phyloP scores from a whole-genome alignment of 2,113 vertebrate species.

The Equus przewalskii region DNA sequence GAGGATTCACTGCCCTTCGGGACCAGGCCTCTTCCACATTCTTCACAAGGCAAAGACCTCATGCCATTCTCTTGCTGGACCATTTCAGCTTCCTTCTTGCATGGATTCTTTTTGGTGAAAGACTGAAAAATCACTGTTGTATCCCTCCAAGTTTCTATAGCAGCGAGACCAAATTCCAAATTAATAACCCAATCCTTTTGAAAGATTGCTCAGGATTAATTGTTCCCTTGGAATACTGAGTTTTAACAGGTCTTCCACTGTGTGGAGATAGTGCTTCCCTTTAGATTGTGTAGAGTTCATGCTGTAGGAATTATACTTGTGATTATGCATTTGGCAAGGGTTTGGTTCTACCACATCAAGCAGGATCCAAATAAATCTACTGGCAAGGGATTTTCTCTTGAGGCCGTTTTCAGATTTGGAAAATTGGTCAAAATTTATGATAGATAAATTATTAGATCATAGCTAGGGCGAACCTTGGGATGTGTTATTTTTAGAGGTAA shows the following conservation, averaged over 20 bases:
- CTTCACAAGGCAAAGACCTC: not conserved
- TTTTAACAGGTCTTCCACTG: slow-evolving; percentile 14
- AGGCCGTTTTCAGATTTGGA: slow-evolving; percentile 57
- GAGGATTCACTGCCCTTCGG: not conserved
- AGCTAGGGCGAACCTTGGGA: not conserved
- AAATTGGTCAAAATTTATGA: slow-evolving; percentile 54
- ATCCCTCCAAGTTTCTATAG: not conserved
- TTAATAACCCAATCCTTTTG: slow-evolving; percentile 11
- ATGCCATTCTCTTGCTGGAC: not conserved
- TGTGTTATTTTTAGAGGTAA: slow-evolving; percentile 67
- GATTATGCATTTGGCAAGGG: slow-evolving; percentile 23
- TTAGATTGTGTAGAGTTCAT: not conserved
- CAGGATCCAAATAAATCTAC: slow-evolving; percentile 35
- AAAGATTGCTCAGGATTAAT: slow-evolving; percentile 8
- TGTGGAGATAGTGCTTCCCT: not conserved
- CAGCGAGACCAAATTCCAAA: not conserved
- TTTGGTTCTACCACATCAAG: not conserved
- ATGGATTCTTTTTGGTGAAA: not conserved
- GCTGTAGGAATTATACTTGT: not conserved
- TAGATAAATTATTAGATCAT: slow-evolving; percentile 64
- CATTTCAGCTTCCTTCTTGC: not conserved
- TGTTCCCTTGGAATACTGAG: not conserved
- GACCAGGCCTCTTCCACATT: not conserved
- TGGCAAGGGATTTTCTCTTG: slow-evolving; percentile 49
- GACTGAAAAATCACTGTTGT: not conserved